Evolutionary conservation across 2,797 vertebrate genomes (phyloP).

Genomic region (Micromesistius poutassou): DNA sequence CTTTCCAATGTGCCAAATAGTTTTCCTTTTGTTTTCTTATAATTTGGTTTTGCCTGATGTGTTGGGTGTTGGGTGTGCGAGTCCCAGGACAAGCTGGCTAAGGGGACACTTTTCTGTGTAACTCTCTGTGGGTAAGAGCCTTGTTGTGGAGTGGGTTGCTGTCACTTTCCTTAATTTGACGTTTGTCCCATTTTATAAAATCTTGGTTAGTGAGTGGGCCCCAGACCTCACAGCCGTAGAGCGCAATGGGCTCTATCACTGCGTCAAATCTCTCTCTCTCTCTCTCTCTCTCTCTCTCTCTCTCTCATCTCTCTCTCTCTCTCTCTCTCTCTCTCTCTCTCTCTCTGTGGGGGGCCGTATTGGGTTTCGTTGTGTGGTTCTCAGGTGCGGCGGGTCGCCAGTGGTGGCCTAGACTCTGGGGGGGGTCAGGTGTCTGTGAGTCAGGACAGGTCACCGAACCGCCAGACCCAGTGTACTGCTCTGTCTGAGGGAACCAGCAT

Average conservation of each 20-base stretch:
- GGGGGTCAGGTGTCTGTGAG: slow-evolving; percentile 57
- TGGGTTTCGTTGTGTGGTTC: slow-evolving; percentile 50
- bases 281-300: slow-evolving; percentile 28
- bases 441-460: slow-evolving; percentile 34
- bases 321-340: slow-evolving; percentile 24
- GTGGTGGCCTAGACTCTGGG: slow-evolving; percentile 38
- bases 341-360: slow-evolving; percentile 49
- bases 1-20: too few species aligned
- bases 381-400: slow-evolving; percentile 36
- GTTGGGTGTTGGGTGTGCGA: too few species aligned
- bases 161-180: too few species aligned
- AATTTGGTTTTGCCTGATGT: too few species aligned
- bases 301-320: slow-evolving; percentile 30
- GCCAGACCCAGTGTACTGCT: slow-evolving; percentile 18
- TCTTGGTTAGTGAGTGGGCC: too few species aligned
- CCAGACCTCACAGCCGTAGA: too few species aligned
- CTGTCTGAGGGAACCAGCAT: slow-evolving; percentile 1
- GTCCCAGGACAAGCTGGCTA: too few species aligned
- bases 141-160: too few species aligned
- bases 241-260: slow-evolving; percentile 20
- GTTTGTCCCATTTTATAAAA: too few species aligned
- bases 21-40: too few species aligned
- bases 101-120: too few species aligned
- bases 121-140: too few species aligned
- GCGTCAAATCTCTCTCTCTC: slow-evolving; percentile 9